Conservation (phyloP, 2,113 vertebrate species). For the Micronycteris hirsuta region DNA sequence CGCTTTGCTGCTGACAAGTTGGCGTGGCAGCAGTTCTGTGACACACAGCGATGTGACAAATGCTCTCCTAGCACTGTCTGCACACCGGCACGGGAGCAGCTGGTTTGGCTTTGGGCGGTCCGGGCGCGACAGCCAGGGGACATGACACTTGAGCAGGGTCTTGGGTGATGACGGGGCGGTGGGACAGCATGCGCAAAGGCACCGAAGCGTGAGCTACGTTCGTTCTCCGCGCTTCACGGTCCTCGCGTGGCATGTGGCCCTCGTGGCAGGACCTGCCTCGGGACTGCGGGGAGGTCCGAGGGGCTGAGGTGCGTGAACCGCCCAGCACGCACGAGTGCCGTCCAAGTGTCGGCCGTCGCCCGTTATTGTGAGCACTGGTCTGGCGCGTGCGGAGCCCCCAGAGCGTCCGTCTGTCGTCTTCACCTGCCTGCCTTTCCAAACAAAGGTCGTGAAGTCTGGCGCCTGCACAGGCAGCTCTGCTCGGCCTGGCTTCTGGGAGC, state of each 20-base stretch:
- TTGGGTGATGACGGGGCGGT: not conserved
- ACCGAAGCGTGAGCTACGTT: not conserved
- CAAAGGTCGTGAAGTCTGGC: not conserved
- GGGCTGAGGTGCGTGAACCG: not conserved
- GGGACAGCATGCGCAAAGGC: not conserved
- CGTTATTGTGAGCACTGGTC: not conserved
- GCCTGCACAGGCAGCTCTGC: too few relatives aligned
- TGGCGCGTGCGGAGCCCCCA: not conserved
- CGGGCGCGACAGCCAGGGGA: not conserved
- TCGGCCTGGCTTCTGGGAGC: too few relatives aligned
- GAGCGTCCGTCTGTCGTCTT: not conserved
- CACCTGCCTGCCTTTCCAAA: not conserved
- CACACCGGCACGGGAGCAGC: not conserved
- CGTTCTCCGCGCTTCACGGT: not conserved
- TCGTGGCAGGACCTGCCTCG: not conserved
- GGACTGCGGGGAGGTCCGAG: not conserved
- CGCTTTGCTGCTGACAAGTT: not conserved
- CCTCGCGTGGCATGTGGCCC: not conserved
- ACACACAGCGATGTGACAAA: not conserved
- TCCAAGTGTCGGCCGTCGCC: not conserved
- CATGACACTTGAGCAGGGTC: not conserved
- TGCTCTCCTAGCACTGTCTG: too few relatives aligned
- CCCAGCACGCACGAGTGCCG: rapidly evolving
- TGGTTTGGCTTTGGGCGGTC: not conserved
- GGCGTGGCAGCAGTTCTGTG: not conserved